Percentiles rank a stretch among this genome's conserved stretches.
These are phyloP conservation scores for Zeuzera pyrina DNA, from an alignment of 2,888 invertebrate species.

Conservation along the genomic window DNA sequence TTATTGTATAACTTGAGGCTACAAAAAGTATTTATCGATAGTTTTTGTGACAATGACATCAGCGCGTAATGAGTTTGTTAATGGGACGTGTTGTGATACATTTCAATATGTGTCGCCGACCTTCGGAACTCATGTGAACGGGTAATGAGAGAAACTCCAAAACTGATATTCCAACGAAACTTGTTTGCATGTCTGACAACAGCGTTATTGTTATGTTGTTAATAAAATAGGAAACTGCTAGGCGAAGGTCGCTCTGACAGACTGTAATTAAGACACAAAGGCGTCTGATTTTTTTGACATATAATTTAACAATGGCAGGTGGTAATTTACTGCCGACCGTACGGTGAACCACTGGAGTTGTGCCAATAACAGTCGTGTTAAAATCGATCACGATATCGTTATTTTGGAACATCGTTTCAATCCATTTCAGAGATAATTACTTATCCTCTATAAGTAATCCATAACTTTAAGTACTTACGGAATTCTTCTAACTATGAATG, in stretches of 20 bases:
- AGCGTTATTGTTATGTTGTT: slow-evolving; percentile 19
- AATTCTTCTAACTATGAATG: too few species aligned
- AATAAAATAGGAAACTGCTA: slow-evolving; percentile 12
- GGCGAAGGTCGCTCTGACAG: slow-evolving; percentile 29
- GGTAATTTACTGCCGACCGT: slow-evolving; percentile 16
- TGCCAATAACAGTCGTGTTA: too few species aligned
- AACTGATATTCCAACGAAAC: slow-evolving; percentile 11
- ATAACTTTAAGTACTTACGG: too few species aligned
- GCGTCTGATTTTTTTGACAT: slow-evolving; percentile 17
- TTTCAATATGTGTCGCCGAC: slow-evolving; percentile 11
- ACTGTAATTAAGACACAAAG: slow-evolving; percentile 36
- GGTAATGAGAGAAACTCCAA: slow-evolving; percentile 1
- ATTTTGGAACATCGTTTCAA: too few species aligned
- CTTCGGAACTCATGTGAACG: slow-evolving; percentile 11
- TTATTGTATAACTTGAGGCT: neutral
- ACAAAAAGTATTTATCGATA: slow-evolving; percentile 6
- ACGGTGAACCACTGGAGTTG: too few species aligned
- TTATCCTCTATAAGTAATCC: too few species aligned
- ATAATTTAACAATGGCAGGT: slow-evolving; percentile 23
- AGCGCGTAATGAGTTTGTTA: slow-evolving; percentile 21
- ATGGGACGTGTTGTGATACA: slow-evolving; percentile 17
- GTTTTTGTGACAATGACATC: slow-evolving; percentile 23
- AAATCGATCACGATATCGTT: too few species aligned
- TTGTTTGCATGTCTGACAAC: slow-evolving; percentile 38
- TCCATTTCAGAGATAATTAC: too few species aligned